Evolutionary conservation across 2,797 vertebrate species (phyloP).

Genomic region (Cossypha dichroa): DNA sequence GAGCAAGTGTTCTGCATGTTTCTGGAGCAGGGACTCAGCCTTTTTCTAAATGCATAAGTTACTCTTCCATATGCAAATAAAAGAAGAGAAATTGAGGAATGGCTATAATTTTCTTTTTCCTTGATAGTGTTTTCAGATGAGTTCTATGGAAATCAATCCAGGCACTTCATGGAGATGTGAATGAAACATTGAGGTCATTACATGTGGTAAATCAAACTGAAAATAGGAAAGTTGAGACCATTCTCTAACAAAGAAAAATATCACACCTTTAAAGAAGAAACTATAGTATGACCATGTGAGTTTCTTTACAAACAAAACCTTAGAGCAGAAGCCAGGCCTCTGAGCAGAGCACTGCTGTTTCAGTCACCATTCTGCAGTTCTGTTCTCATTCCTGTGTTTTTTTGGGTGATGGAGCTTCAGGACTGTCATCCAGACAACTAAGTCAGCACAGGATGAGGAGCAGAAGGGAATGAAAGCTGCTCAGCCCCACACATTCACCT

Average conservation of each 20-base stretch:
- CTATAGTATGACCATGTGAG: background rate
- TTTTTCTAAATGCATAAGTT: background rate
- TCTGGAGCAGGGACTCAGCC: background rate
- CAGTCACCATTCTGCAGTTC: background rate
- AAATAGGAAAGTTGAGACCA: background rate
- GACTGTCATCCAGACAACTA: background rate
- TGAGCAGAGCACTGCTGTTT: background rate
- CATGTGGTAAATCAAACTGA: background rate
- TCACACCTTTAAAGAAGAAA: background rate
- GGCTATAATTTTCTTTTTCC: background rate
- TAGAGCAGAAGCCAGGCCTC: background rate
- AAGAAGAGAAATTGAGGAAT: background rate
- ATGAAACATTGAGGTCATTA: background rate
- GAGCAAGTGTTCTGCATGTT: background rate
- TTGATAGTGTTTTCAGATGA: background rate
- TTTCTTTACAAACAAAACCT: background rate
- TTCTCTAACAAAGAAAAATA: background rate
- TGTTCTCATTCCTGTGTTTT: background rate
- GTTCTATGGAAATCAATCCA: background rate
- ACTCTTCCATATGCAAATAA: background rate
- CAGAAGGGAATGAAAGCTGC: background rate
- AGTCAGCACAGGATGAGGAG: accelerated
- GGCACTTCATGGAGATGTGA: background rate
- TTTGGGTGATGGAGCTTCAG: background rate
- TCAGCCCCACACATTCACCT: background rate